Percentiles rank a stretch among this genome's conserved stretches.
Evolutionary conservation across 1,140 invertebrate genomes (phyloP).

Genomic region (Cherax destructor): DNA sequence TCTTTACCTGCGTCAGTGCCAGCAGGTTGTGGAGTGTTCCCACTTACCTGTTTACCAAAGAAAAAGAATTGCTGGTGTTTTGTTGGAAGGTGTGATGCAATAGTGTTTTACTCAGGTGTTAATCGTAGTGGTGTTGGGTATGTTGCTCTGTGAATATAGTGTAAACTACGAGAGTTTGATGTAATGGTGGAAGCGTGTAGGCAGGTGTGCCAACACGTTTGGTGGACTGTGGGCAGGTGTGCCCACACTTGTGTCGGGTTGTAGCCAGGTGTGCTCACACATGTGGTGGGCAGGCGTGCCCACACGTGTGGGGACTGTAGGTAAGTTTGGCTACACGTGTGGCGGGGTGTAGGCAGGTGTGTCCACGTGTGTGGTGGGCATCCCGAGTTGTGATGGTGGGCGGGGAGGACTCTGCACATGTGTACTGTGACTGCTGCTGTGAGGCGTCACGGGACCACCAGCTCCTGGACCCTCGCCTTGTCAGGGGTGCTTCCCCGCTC

Average conservation of each 20-base stretch:
- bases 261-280: too few species aligned
- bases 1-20: background rate
- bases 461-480: background rate
- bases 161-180: too few species aligned
- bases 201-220: background rate
- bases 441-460: background rate
- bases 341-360: background rate
- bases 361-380: background rate
- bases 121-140: too few species aligned
- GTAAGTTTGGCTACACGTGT: background rate
- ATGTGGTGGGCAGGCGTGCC: too few species aligned
- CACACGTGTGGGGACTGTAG: background rate
- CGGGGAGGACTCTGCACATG: conserved; percentile 27
- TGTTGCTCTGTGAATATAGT: too few species aligned
- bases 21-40: background rate
- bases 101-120: too few species aligned
- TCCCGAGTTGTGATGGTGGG: conserved; percentile 47
- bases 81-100: background rate
- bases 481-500: conserved; percentile 12
- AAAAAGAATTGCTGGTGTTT: background rate
- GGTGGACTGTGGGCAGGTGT: background rate
- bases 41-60: background rate
- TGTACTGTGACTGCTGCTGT: conserved; percentile 54
- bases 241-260: too few species aligned
- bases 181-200: background rate